Percentiles rank a stretch among this genome's conserved stretches.
phyloP scores from a whole-genome alignment of 2,797 vertebrate genomes.

The Smutsia temminckii region DNA sequence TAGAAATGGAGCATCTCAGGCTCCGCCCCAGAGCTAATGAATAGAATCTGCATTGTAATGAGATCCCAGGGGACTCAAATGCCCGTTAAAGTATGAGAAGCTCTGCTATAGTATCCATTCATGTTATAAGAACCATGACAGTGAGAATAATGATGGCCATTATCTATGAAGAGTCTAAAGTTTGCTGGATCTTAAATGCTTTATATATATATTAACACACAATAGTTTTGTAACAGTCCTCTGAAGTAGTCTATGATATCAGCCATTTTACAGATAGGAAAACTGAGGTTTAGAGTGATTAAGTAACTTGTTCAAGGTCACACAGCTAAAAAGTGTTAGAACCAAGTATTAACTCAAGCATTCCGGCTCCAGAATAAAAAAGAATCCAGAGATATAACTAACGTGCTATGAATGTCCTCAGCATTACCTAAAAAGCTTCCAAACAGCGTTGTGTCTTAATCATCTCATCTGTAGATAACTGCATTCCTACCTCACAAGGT shows the following conservation, averaged over 20 bases:
- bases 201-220: neutral
- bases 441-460: neutral
- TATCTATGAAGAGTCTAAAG: neutral
- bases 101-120: neutral
- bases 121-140: neutral
- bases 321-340: neutral
- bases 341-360: neutral
- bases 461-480: neutral
- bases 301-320: neutral
- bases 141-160: neutral
- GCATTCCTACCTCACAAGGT: neutral
- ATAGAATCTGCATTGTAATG: slow-evolving; percentile 13
- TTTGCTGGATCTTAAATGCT: neutral
- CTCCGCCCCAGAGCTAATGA: neutral
- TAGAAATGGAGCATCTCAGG: neutral
- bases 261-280: neutral
- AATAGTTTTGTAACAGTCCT: neutral
- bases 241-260: neutral
- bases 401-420: neutral
- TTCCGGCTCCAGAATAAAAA: neutral
- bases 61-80: neutral
- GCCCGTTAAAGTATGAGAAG: neutral
- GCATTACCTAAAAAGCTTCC: neutral
- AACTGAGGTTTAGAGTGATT: neutral
- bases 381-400: neutral